Evolutionary conservation across 2,797 vertebrate genomes (phyloP).

Genomic region (Onychomys leucogaster): DNA sequence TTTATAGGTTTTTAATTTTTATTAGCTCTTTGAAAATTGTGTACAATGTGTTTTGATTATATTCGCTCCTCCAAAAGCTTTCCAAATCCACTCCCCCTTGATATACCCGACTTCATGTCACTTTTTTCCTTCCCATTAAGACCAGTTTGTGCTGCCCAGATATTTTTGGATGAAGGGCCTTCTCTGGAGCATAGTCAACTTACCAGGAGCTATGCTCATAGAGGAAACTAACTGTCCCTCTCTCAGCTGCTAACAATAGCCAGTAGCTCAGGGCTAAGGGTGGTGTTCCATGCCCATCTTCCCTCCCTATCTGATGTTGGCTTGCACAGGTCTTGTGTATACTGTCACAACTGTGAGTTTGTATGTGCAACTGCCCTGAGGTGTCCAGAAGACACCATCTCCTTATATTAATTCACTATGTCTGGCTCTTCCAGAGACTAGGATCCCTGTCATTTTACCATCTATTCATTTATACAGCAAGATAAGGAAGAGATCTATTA

Average conservation of each 20-base stretch:
- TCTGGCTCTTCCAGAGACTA: not conserved
- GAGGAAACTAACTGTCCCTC: not conserved
- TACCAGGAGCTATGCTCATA: not conserved
- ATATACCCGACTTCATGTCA: not conserved
- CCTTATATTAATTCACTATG: not conserved
- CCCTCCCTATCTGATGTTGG: not conserved
- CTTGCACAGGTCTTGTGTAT: not conserved
- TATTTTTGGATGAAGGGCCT: not conserved
- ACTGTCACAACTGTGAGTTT: not conserved
- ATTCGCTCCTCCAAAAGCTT: not conserved
- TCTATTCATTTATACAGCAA: not conserved
- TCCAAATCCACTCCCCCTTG: not conserved
- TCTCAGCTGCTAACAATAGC: not conserved
- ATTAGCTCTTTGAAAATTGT: not conserved
- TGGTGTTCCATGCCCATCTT: not conserved
- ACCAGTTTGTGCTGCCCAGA: not conserved
- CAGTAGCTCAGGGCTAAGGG: not conserved
- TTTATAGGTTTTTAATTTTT: not conserved
- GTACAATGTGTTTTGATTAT: not conserved
- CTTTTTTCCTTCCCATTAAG: not conserved
- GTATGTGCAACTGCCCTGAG: not conserved
- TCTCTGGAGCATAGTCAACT: not conserved
- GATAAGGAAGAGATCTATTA: not conserved
- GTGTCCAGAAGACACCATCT: not conserved
- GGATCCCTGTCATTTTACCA: not conserved